These are phyloP conservation scores for Mechanitis mazaeus DNA, from an alignment of 2,888 invertebrate genomes.

Conservation along the genomic window DNA sequence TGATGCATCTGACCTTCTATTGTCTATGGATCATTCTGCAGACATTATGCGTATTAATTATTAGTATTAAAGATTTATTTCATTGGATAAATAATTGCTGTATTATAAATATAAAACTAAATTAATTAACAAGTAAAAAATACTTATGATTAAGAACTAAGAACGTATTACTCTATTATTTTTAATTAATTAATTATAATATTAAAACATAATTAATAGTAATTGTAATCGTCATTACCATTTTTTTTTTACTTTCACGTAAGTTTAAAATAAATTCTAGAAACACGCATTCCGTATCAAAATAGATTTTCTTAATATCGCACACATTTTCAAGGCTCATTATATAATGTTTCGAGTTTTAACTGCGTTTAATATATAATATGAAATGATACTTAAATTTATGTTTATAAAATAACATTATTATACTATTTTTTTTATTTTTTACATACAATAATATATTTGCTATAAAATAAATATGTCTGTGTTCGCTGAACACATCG, in stretches of 20 bases:
- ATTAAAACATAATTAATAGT: background rate
- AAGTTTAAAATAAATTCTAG: slow-evolving; percentile 18
- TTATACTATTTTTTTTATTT: background rate
- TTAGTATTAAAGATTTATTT: background rate
- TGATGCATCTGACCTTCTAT: slow-evolving; percentile 69
- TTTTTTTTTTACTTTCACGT: slow-evolving; percentile 13
- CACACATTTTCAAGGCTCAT: slow-evolving; percentile 5
- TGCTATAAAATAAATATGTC: too few relatives aligned
- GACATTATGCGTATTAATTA: slow-evolving; percentile 29
- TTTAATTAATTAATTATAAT: too few relatives aligned
- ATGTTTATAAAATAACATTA: too few relatives aligned
- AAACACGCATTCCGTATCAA: slow-evolving; percentile 18
- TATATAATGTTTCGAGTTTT: background rate
- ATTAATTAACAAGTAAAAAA: background rate
- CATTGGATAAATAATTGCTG: too few relatives aligned
- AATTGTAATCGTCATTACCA: background rate
- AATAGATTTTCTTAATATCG: slow-evolving; percentile 17
- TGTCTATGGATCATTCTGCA: slow-evolving; percentile 58
- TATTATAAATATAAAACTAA: background rate
- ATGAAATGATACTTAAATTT: too few relatives aligned
- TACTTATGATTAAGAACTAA: too few relatives aligned
- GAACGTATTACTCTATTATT: too few relatives aligned
- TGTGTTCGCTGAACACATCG: background rate
- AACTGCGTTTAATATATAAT: background rate
- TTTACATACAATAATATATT: background rate